Evolutionary conservation across 1,140 invertebrate species (phyloP), one percentile per base, ranked within the genome.

Genomic region (Mya arenaria): DNA sequence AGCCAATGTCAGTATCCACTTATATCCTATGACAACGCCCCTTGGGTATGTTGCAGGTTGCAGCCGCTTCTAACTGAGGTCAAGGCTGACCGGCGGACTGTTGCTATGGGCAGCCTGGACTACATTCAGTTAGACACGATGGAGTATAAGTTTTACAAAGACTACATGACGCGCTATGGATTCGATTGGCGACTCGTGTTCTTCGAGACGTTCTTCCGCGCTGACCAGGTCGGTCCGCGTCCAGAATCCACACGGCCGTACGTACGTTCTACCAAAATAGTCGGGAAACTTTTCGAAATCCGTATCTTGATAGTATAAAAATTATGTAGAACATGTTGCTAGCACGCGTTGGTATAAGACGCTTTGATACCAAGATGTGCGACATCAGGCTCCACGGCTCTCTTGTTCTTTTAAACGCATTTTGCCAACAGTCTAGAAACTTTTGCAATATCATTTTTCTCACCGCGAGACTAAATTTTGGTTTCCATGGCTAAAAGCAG

Each of bases 1-100:
- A n/a, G n/a, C n/a, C n/a, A n/a, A n/a, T n/a, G n/a, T n/a, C n/a
- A n/a, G n/a, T n/a, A n/a, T n/a, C n/a, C n/a, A n/a, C n/a, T n/a
- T n/a, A n/a, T n/a, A n/a, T n/a, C n/a, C n/a, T n/a, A n/a, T n/a
- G n/a, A n/a, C n/a, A n/a, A n/a, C n/a, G n/a, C n/a, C n/a, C n/a
- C n/a, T n/a, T n/a, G n/a, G n/a, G n/a, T n/a, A 25, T 34, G 36
- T 41, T 80, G 1, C 36, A 92, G 98, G 98, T 92, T 99, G 55
- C 97, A 99, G 89, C 98, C 98, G 1, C 92, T 99, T 0, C 90
- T 99, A 17, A 94, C 96, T 17, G 95, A 98, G 86, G 98, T 99
- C 82, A 97, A 96, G 0, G 95, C 97, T 88, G 96, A 99, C 93
- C 93, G 97, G 77, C 97, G 95, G 87, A 97, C 97, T 0, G 62